Evolutionary conservation across 2,797 vertebrate genomes (phyloP), one percentile per base, ranked within the genome.

Genomic region (Acomys russatus): DNA sequence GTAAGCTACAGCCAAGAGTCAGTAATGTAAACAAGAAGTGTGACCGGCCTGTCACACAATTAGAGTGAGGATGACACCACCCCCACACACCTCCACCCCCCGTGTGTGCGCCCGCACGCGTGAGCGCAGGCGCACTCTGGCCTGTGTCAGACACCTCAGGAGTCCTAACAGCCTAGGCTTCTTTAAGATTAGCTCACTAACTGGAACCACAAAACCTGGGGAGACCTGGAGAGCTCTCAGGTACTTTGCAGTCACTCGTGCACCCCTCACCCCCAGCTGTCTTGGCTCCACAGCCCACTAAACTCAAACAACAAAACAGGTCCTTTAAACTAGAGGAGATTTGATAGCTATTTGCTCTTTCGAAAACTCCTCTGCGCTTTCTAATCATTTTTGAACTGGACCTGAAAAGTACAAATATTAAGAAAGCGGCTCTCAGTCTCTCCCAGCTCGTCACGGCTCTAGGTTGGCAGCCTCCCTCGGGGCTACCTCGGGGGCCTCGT

Each of bases 21-120:
- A 22, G 90, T 59, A 92, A 92, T 17, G 33, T 85, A 92, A 97
- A 97, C 89, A 92, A 71, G 61, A 25, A 68, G 70, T 68, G 73
- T 96, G 92, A 78, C 82, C 3, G 0, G n/a, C 51, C 85, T 33
- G 68, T 92, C 76, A 83, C 93, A 88, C 12, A n/a, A 2, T 70
- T 23, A 88, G 82, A 28, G 11, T 0, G n/a, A 76, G 88, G 79
- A 10, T 74, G 95, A 64, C 88, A 44, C 44, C n/a, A n/a, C n/a
- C n/a, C n/a, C n/a, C n/a, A n/a, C n/a, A n/a, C n/a, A n/a, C n/a
- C n/a, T n/a, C n/a, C n/a, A n/a, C n/a, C n/a, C n/a, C n/a, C n/a
- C n/a, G n/a, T n/a, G n/a, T n/a, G n/a, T n/a, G n/a, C n/a, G n/a
- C n/a, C n/a, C n/a, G n/a, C n/a, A n/a, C n/a, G n/a, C n/a, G n/a